Evolutionary conservation across 2,113 vertebrate genomes (phyloP).

Genomic region (Opisthocomus hoazin): DNA sequence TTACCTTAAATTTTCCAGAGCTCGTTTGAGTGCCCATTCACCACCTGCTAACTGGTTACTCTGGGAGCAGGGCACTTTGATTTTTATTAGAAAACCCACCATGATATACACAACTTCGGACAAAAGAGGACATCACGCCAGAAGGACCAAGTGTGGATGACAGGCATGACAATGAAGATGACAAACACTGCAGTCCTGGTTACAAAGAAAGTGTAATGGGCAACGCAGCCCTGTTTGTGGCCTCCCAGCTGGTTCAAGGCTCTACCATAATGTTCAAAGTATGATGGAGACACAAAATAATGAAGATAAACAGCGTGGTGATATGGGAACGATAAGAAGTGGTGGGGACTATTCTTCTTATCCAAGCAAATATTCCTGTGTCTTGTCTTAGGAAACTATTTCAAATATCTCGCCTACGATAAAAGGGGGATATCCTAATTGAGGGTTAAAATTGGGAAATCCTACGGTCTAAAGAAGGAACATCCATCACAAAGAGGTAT

Average conservation of each 20-base stretch:
- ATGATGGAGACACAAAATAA: neutral
- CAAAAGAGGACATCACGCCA: neutral
- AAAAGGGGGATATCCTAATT: neutral
- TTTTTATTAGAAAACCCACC: neutral
- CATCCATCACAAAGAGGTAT: neutral
- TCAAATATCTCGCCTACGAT: neutral
- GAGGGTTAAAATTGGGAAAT: neutral
- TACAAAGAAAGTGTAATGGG: neutral
- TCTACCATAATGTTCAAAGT: neutral
- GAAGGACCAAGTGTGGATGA: neutral
- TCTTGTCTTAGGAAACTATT: neutral
- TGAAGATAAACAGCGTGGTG: neutral
- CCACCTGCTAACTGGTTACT: neutral
- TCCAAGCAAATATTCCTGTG: neutral
- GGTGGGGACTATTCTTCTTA: neutral
- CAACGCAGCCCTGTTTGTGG: accelerated
- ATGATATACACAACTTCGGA: neutral
- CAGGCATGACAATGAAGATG: neutral
- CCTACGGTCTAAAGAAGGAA: neutral
- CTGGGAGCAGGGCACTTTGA: neutral
- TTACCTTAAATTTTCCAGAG: neutral
- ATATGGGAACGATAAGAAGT: neutral
- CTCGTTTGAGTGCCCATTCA: neutral
- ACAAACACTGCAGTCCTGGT: neutral
- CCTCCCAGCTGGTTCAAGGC: neutral